phyloP scores from a whole-genome alignment of 1,140 invertebrate species.

The Euwallacea fornicatus region DNA sequence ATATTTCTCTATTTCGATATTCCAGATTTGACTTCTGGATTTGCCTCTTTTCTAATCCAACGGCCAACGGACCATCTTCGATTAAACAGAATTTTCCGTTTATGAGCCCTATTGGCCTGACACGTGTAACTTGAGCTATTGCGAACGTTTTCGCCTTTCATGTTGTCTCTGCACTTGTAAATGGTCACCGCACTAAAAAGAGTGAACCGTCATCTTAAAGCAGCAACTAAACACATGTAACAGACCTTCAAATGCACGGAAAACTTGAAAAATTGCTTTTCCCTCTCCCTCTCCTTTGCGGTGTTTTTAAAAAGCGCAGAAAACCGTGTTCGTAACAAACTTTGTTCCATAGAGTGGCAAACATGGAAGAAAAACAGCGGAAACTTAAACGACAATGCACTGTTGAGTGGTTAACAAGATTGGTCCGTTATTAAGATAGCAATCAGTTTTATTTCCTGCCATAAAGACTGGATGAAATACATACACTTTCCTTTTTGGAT shows the following conservation, averaged over 20 bases:
- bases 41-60: too few relatives aligned
- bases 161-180: background rate
- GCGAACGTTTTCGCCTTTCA: background rate
- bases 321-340: conserved; percentile 32
- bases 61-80: too few relatives aligned
- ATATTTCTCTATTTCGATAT: too few relatives aligned
- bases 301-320: conserved; percentile 35
- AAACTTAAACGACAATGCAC: conserved; percentile 50
- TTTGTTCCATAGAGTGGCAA: conserved; percentile 43
- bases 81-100: too few relatives aligned
- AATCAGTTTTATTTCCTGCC: conserved; percentile 54
- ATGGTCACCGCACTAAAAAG: background rate
- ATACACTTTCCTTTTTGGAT: conserved; percentile 48
- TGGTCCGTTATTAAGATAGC: conserved; percentile 55
- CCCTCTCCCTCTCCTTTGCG: conserved; percentile 14
- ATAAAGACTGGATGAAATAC: conserved; percentile 53
- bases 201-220: background rate
- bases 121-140: too few relatives aligned
- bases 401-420: conserved; percentile 54
- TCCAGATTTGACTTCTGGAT: too few relatives aligned
- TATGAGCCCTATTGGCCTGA: too few relatives aligned
- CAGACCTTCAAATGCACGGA: too few relatives aligned
- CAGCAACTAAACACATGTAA: too few relatives aligned
- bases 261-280: conserved; percentile 1
- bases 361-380: conserved; percentile 41